These are phyloP conservation scores for Troides aeacus DNA, from an alignment of 2,888 invertebrate genomes.

Conservation along the genomic window DNA sequence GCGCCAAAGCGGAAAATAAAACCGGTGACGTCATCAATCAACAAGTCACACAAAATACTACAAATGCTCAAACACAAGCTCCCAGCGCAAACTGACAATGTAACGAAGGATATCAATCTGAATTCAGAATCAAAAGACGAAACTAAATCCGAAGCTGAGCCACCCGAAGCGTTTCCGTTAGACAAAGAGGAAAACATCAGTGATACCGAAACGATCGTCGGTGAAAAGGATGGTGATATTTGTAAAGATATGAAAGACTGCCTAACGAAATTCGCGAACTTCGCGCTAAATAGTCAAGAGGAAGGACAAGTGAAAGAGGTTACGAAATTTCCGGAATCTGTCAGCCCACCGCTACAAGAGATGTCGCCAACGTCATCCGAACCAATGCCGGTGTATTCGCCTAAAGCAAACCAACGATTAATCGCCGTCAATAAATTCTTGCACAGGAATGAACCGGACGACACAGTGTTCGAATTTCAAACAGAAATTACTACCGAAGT, in stretches of 20 bases:
- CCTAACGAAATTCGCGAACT: conserved; percentile 64
- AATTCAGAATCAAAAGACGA: conserved; percentile 41
- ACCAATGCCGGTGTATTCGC: conserved; percentile 55
- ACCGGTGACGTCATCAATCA: conserved; percentile 47
- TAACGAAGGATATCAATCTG: conserved; percentile 36
- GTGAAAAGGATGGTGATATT: conserved; percentile 53
- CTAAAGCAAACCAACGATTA: conserved; percentile 59
- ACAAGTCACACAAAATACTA: conserved; percentile 59
- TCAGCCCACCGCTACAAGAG: conserved; percentile 71
- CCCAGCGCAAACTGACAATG: conserved; percentile 40
- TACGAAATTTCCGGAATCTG: conserved; percentile 60
- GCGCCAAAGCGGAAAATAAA: conserved; percentile 63
- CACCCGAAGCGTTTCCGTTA: conserved; percentile 65
- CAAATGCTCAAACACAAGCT: conserved; percentile 64
- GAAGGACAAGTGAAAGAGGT: conserved; percentile 36
- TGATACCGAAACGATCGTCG: conserved; percentile 61
- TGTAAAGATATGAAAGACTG: conserved; percentile 69
- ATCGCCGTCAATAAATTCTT: conserved; percentile 60
- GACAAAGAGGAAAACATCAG: conserved; percentile 60
- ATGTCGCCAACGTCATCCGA: conserved; percentile 66
- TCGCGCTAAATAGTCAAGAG: conserved; percentile 52
- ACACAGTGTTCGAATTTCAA: conserved; percentile 45
- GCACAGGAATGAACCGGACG: conserved; percentile 40
- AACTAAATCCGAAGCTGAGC: conserved; percentile 50
- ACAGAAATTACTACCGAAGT: conserved; percentile 46